Conservation (phyloP, 2,797 vertebrate species). For the Pangasius larnaudii region DNA sequence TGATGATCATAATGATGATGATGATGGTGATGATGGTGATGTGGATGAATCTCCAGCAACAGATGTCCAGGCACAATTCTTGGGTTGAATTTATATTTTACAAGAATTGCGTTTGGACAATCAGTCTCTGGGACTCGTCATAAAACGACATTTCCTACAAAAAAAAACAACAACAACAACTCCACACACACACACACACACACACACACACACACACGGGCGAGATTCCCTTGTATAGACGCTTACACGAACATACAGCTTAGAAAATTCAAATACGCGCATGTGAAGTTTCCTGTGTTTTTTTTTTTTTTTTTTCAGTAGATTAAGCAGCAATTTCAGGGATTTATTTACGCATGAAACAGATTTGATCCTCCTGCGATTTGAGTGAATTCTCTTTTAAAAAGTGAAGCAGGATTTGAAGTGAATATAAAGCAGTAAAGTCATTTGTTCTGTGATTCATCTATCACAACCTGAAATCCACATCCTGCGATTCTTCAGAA, state of each 20-base stretch:
- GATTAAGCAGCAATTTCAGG: not conserved
- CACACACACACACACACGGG: constrained; percentile 1
- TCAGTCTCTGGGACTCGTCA: constrained; percentile 86
- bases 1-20: not conserved
- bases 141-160: constrained; percentile 50
- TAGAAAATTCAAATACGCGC: not conserved
- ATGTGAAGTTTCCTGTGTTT: no score
- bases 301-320: not conserved
- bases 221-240: not conserved
- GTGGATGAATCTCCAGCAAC: constrained; percentile 90
- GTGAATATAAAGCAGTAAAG: not conserved
- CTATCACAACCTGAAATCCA: not conserved
- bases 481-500: not conserved
- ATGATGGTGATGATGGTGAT: constrained; percentile 56
- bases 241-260: not conserved
- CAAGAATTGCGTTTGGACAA: constrained; percentile 99
- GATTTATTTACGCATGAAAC: not conserved
- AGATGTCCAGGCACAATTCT: constrained; percentile 99
- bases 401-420: not conserved
- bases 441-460: not conserved
- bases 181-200: constrained; percentile 12
- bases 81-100: constrained; percentile 89
- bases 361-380: not conserved
- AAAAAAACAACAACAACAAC: not conserved
- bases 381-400: not conserved